Percentiles rank a stretch among this genome's conserved stretches.
phyloP scores from a whole-genome alignment of 2,888 invertebrate species.

The Epicampocera succincta region DNA sequence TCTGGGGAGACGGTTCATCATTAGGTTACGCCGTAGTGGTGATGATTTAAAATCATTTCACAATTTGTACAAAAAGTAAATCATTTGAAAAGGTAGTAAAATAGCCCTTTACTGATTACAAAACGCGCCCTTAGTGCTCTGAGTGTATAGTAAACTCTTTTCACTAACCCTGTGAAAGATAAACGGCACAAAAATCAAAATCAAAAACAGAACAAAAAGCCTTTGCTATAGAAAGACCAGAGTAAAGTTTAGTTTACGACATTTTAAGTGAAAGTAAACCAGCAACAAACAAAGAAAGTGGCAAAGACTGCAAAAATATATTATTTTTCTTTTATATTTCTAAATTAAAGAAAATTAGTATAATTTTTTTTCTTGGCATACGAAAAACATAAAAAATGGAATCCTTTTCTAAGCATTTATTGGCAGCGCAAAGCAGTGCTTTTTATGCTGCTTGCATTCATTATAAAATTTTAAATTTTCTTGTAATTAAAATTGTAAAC shows the following conservation, averaged over 20 bases:
- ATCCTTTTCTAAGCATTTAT: slow-evolving; percentile 55
- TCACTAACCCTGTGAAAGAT: background rate
- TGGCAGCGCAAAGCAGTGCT: slow-evolving; percentile 16
- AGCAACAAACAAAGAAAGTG: slow-evolving; percentile 30
- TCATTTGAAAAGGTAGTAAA: slow-evolving; percentile 3
- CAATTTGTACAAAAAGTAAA: slow-evolving; percentile 8
- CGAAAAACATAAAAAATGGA: slow-evolving; percentile 29
- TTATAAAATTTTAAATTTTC: slow-evolving; percentile 40
- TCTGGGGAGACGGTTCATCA: too few relatives aligned
- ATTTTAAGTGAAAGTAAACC: background rate
- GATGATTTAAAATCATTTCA: too few relatives aligned
- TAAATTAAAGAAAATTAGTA: slow-evolving; percentile 56
- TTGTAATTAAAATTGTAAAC: slow-evolving; percentile 62
- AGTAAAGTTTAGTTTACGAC: too few relatives aligned
- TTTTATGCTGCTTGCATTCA: background rate
- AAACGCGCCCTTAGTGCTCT: too few relatives aligned
- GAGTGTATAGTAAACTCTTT: too few relatives aligned
- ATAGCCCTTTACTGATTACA: background rate
- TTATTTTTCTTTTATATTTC: slow-evolving; percentile 17
- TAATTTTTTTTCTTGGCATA: slow-evolving; percentile 23
- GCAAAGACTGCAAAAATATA: slow-evolving; percentile 12
- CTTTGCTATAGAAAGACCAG: too few relatives aligned
- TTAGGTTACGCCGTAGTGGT: too few relatives aligned
- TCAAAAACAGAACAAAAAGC: slow-evolving; percentile 13
- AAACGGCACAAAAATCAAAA: background rate